Evolutionary conservation across 2,797 vertebrate species (phyloP).

Genomic region (Oreonectes daqikongensis): DNA sequence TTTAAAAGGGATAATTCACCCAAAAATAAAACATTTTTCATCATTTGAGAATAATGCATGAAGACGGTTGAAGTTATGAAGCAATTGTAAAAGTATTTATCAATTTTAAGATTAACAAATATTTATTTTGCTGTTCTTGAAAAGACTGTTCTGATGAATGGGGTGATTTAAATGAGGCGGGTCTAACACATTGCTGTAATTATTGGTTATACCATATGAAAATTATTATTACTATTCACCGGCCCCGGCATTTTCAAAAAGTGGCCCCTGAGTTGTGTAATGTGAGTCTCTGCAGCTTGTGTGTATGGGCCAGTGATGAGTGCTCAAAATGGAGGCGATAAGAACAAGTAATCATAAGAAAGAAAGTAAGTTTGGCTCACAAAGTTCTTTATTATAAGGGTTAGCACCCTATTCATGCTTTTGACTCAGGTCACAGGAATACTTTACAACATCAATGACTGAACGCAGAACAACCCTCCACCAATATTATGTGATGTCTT

Average conservation of each 20-base stretch:
- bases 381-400: constrained; percentile 1
- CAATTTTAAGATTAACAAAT: too few species aligned
- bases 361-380: constrained; percentile 2
- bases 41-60: background rate
- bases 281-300: constrained; percentile 6
- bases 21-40: too few species aligned
- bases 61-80: background rate
- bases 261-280: constrained; percentile 6
- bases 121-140: too few species aligned
- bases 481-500: constrained; percentile 6
- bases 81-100: background rate
- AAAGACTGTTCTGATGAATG: background rate
- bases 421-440: background rate
- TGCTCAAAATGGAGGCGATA: constrained; percentile 24
- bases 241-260: constrained; percentile 23
- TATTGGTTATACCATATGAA: background rate
- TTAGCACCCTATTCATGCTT: background rate
- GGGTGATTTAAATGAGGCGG: background rate
- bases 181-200: background rate
- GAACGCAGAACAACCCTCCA: constrained; percentile 3
- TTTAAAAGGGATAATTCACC: too few species aligned
- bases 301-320: background rate
- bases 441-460: constrained; percentile 1
- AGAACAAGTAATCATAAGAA: constrained; percentile 23
- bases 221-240: background rate